phyloP scores from a whole-genome alignment of 2,113 vertebrate genomes.

The Nannobrachium achirus region DNA sequence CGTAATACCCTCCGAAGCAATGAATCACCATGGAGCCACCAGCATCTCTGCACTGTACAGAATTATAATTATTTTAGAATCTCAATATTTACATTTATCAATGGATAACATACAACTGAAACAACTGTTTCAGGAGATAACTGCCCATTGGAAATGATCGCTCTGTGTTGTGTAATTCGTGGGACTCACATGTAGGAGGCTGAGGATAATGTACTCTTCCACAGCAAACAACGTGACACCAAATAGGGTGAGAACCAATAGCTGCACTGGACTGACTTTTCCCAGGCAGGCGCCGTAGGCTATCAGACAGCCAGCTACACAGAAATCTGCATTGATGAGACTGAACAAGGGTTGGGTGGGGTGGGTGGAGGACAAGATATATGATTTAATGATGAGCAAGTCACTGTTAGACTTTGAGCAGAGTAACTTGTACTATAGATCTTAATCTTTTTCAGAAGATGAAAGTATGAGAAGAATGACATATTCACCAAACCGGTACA shows the following conservation, averaged over 20 bases:
- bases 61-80: no score
- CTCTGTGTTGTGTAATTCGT: background rate
- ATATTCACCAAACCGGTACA: background rate
- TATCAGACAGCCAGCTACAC: slow-evolving; percentile 89
- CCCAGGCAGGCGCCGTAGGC: slow-evolving; percentile 94
- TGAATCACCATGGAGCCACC: slow-evolving; percentile 98
- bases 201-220: slow-evolving; percentile 91
- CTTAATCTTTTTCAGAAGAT: background rate
- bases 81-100: no score
- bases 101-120: background rate
- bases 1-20: slow-evolving; percentile 93
- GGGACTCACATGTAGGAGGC: slow-evolving; percentile 87
- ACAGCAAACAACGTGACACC: slow-evolving; percentile 90
- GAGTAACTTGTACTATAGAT: slow-evolving; percentile 7
- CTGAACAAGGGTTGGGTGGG: slow-evolving; percentile 61
- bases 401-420: background rate
- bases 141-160: background rate
- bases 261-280: slow-evolving; percentile 92
- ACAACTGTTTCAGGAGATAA: background rate
- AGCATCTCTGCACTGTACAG: slow-evolving; percentile 77
- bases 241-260: slow-evolving; percentile 91
- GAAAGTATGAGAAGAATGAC: no score
- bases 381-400: no score
- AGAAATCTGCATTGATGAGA: slow-evolving; percentile 97
- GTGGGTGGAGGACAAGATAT: background rate